Conservation (phyloP, 2,888 invertebrate genomes). For the Andrena chrysosceles region DNA sequence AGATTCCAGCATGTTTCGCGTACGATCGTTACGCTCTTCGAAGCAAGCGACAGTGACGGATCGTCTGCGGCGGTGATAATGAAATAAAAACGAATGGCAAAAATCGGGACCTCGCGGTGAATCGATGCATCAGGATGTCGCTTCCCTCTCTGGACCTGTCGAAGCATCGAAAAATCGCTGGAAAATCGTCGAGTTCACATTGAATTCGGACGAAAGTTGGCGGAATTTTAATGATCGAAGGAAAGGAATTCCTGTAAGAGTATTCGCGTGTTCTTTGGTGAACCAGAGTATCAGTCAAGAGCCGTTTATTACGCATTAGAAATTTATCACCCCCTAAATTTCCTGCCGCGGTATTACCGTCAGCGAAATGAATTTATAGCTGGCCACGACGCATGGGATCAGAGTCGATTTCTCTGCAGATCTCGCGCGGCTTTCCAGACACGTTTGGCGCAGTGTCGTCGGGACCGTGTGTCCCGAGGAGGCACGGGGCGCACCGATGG, state of each 20-base stretch:
- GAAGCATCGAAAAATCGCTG: background rate
- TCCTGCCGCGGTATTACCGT: background rate
- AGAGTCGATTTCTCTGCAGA: background rate
- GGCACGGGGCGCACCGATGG: background rate
- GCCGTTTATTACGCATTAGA: too few species aligned
- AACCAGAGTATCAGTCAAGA: too few species aligned
- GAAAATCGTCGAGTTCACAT: background rate
- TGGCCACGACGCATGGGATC: background rate
- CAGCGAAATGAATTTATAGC: background rate
- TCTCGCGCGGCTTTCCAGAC: background rate
- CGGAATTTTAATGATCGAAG: too few species aligned
- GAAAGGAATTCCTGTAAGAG: too few species aligned
- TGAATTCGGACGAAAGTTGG: too few species aligned
- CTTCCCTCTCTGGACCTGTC: background rate
- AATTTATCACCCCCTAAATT: background rate
- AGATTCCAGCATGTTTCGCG: conserved; percentile 46
- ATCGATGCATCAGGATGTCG: conserved; percentile 53
- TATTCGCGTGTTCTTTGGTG: too few species aligned
- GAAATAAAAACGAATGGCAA: conserved; percentile 70
- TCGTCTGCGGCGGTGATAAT: conserved; percentile 69
- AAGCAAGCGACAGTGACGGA: conserved; percentile 73
- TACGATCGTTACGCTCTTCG: conserved; percentile 65
- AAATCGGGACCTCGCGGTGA: conserved; percentile 45
- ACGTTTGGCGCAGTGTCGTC: background rate
- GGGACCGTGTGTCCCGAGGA: background rate